phyloP scores from a whole-genome alignment of 2,113 vertebrate species.

The Garra rufa region DNA sequence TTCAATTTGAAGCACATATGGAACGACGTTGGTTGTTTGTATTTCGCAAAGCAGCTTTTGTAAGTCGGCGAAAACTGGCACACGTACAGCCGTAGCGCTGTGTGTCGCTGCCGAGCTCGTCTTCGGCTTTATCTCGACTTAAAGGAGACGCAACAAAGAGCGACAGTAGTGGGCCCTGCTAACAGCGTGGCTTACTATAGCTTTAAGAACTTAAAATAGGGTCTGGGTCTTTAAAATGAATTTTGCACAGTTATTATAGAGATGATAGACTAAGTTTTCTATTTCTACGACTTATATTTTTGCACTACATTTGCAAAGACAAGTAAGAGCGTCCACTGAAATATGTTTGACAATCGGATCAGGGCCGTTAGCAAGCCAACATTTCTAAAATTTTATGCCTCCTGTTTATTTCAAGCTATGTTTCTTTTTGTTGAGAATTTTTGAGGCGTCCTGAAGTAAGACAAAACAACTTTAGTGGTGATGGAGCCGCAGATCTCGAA shows the following conservation, averaged over 20 bases:
- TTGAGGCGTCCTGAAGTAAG: constrained; percentile 51
- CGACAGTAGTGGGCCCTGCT: constrained; percentile 61
- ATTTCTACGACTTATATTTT: constrained; percentile 61
- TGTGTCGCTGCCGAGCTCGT: constrained; percentile 54
- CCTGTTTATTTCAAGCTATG: constrained; percentile 53
- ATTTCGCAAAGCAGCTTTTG: not conserved
- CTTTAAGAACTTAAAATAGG: constrained; percentile 80
- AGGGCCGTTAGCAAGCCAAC: constrained; percentile 70
- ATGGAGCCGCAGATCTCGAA: constrained; percentile 72
- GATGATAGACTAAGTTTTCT: constrained; percentile 71
- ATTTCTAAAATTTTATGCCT: constrained; percentile 63
- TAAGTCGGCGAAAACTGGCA: not conserved
- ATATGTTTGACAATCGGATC: constrained; percentile 71
- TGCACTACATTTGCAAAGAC: constrained; percentile 58
- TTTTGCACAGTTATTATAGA: constrained; percentile 71
- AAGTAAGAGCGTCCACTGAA: constrained; percentile 59
- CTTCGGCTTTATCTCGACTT: constrained; percentile 73
- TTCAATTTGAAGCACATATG: not conserved
- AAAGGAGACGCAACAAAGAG: constrained; percentile 85
- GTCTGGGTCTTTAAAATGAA: constrained; percentile 78
- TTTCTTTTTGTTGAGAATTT: constrained; percentile 53
- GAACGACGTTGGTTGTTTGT: not conserved
- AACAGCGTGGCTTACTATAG: constrained; percentile 76
- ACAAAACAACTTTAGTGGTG: constrained; percentile 47
- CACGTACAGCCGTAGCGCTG: constrained; percentile 42